Conservation (phyloP, 2,888 invertebrate species). For the Lepidonotus clava region DNA sequence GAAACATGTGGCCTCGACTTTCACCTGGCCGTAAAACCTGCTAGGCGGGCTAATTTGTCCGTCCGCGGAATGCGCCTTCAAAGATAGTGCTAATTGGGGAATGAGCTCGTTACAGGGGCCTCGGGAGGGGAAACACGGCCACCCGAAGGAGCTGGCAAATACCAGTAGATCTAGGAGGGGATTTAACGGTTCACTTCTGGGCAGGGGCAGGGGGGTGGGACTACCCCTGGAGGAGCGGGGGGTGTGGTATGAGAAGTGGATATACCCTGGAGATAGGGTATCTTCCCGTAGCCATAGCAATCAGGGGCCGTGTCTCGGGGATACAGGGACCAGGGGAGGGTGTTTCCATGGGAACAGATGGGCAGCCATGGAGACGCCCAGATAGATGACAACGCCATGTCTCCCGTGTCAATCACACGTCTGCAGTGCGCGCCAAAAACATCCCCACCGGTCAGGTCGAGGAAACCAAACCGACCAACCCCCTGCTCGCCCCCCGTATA, state of each 20-base stretch:
- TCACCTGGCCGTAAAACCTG: neutral
- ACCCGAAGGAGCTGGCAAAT: neutral
- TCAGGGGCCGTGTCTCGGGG: neutral
- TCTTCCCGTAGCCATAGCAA: conserved; percentile 17
- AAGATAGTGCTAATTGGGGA: conserved; percentile 23
- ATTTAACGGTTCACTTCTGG: neutral
- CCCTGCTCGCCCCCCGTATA: too few relatives aligned
- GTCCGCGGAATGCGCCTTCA: neutral
- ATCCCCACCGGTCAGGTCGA: neutral
- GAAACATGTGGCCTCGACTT: neutral
- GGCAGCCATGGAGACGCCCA: conserved; percentile 9
- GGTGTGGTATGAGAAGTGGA: conserved; percentile 5
- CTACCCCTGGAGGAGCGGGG: neutral
- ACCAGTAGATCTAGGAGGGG: neutral
- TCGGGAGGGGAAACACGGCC: neutral
- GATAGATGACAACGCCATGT: neutral
- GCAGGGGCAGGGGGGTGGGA: too few relatives aligned
- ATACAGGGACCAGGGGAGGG: neutral
- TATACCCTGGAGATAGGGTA: conserved; percentile 17
- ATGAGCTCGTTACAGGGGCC: neutral
- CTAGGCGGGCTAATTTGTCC: conserved; percentile 10
- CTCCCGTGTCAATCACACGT: neutral
- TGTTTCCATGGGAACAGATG: conserved; percentile 31
- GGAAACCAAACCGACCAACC: conserved; percentile 2
- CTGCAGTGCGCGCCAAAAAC: neutral